phyloP scores from a whole-genome alignment of 2,797 vertebrate genomes.

The Chloroceryle amazona region DNA sequence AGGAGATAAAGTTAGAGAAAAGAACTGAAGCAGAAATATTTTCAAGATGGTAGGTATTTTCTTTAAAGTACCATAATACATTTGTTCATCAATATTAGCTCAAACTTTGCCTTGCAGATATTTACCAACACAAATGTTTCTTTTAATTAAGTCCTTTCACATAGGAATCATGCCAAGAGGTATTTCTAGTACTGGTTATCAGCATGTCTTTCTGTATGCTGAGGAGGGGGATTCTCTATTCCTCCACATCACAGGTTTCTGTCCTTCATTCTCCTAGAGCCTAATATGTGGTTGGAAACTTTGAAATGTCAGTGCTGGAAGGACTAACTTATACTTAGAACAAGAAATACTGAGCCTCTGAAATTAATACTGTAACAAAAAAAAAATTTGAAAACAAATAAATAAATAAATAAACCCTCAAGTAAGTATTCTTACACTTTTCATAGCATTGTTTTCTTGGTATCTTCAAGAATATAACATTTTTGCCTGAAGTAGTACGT shows the following conservation, averaged over 20 bases:
- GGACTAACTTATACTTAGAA: not conserved
- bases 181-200: not conserved
- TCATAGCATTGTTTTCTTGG: not conserved
- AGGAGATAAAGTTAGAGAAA: not conserved
- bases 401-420: too few species aligned
- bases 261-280: accelerated
- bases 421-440: not conserved
- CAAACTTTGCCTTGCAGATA: not conserved
- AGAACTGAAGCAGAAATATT: not conserved
- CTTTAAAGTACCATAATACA: not conserved
- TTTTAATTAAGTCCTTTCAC: not conserved
- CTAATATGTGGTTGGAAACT: not conserved
- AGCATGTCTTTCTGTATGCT: not conserved
- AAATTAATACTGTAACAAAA: not conserved
- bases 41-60: not conserved
- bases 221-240: not conserved
- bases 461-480: not conserved
- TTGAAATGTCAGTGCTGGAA: not conserved
- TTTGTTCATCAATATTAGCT: not conserved
- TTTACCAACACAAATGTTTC: not conserved
- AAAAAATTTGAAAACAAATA: accelerated
- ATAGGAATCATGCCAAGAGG: not conserved
- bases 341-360: not conserved
- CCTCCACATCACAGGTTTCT: not conserved
- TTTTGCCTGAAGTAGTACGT: not conserved